phyloP scores from a whole-genome alignment of 2,113 vertebrate species.

The Dromiciops gliroides region DNA sequence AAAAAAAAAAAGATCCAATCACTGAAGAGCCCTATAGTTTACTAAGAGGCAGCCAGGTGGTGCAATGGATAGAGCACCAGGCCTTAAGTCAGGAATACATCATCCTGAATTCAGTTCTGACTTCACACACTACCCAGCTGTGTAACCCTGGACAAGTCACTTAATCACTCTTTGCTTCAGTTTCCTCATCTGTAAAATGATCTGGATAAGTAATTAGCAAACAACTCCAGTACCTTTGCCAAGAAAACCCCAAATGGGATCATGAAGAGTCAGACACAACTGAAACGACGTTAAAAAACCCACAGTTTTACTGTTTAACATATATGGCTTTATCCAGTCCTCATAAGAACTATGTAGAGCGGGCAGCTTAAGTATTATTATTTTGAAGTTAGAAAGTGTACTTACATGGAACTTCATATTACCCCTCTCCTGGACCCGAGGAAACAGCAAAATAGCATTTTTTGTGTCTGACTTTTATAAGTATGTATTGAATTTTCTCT shows the following conservation, averaged over 20 bases:
- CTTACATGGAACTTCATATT: conserved; percentile 75
- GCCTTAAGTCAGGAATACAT: too few relatives aligned
- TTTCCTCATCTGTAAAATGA: background rate
- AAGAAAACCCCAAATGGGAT: background rate
- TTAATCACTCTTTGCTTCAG: background rate
- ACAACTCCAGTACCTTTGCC: background rate
- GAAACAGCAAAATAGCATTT: conserved; percentile 31
- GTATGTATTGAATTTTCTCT: background rate
- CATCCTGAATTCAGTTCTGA: background rate
- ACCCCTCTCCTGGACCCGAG: conserved; percentile 18
- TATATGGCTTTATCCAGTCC: background rate
- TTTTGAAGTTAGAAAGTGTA: conserved; percentile 60
- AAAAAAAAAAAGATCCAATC: background rate
- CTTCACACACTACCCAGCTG: background rate
- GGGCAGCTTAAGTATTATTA: background rate
- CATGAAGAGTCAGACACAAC: background rate
- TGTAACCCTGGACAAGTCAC: background rate
- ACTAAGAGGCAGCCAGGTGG: background rate
- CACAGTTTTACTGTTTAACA: background rate
- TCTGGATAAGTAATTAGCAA: background rate
- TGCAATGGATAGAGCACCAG: background rate
- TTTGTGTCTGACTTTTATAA: conserved; percentile 65
- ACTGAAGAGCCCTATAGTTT: background rate
- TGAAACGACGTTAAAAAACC: background rate
- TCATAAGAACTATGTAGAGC: background rate